Percentiles rank a stretch among this genome's conserved stretches.
phyloP scores from a whole-genome alignment of 2,113 vertebrate genomes.

The Peromyscus polionotus region DNA sequence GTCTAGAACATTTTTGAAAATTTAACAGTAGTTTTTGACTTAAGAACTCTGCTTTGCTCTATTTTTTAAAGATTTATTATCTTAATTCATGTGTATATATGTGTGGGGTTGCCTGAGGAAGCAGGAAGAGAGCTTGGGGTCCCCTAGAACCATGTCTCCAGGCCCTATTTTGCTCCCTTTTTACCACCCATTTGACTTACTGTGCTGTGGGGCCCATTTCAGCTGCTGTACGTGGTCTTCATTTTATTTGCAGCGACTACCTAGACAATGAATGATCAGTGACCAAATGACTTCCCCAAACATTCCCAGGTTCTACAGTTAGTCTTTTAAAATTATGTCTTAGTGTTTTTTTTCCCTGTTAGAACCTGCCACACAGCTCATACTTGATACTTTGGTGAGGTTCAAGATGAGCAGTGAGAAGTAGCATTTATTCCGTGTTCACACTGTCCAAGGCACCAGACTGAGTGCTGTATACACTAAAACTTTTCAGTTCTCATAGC shows the following conservation, averaged over 20 bases:
- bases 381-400: background rate
- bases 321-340: background rate
- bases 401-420: conserved; percentile 34
- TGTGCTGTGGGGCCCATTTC: background rate
- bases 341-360: background rate
- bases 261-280: background rate
- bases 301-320: conserved; percentile 13
- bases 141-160: background rate
- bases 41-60: background rate
- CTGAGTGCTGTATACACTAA: background rate
- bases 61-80: background rate
- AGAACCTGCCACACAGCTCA: background rate
- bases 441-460: background rate
- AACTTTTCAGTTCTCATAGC: background rate
- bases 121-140: background rate
- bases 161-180: background rate
- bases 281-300: background rate
- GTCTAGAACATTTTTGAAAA: conserved; percentile 10
- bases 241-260: background rate
- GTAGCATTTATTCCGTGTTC: background rate
- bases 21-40: conserved; percentile 4
- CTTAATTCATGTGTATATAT: background rate
- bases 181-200: background rate
- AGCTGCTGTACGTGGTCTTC: fast-evolving
- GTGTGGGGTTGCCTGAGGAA: background rate